Evolutionary conservation across 2,797 vertebrate species (phyloP).

Genomic region (Selene dorsalis): DNA sequence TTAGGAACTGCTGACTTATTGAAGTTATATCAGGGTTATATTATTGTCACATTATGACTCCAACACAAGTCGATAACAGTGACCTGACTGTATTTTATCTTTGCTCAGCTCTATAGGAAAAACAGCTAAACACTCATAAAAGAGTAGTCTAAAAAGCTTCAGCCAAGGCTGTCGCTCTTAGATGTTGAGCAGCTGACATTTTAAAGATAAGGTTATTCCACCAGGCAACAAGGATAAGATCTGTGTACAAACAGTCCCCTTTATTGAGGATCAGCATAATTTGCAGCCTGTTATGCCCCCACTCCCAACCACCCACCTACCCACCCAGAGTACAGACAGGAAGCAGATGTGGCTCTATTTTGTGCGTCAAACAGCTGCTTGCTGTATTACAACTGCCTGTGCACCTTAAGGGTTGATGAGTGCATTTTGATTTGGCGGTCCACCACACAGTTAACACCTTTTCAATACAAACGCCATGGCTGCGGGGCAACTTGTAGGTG

Average conservation of each 20-base stretch:
- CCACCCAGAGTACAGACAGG: slow-evolving; percentile 18
- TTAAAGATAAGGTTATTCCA: slow-evolving; percentile 16
- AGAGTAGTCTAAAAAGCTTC: neutral
- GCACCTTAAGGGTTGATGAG: slow-evolving; percentile 51
- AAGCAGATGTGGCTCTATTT: slow-evolving; percentile 52
- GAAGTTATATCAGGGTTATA: too few relatives aligned
- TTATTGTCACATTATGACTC: neutral
- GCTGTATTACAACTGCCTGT: slow-evolving; percentile 20
- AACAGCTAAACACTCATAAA: neutral
- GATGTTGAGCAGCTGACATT: slow-evolving; percentile 7
- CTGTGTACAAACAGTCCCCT: slow-evolving; percentile 25
- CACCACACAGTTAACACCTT: slow-evolving; percentile 56
- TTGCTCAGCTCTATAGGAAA: too few relatives aligned
- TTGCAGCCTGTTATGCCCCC: slow-evolving; percentile 17
- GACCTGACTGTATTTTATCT: neutral
- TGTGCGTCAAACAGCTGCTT: slow-evolving; percentile 56
- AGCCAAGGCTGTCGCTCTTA: neutral
- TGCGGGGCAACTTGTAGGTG: slow-evolving; percentile 57
- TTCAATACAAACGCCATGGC: slow-evolving; percentile 58
- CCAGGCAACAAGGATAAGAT: slow-evolving; percentile 19
- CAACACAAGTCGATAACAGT: neutral
- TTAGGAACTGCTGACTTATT: too few relatives aligned
- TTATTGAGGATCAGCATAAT: slow-evolving; percentile 43
- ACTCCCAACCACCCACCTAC: too few relatives aligned
- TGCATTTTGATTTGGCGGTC: slow-evolving; percentile 60